These are phyloP conservation scores for Notospermus geniculatus DNA, from an alignment of 1,140 invertebrate species.

Conservation along the genomic window DNA sequence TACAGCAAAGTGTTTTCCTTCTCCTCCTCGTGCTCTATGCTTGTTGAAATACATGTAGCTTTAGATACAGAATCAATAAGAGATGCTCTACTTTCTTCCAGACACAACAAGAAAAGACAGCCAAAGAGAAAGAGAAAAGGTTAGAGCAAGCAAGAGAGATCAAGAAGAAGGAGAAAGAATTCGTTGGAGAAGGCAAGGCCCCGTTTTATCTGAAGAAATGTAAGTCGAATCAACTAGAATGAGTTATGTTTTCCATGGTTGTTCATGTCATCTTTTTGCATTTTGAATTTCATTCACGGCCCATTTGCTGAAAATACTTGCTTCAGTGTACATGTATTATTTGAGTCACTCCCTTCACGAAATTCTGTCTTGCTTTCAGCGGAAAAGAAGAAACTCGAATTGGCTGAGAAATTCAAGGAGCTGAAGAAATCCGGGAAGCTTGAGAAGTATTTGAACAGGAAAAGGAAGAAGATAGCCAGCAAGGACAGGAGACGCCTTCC, in stretches of 20 bases:
- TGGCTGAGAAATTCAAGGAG: conserved; percentile 72
- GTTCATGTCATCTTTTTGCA: no score
- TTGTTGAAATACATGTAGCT: no score
- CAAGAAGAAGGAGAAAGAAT: conserved; percentile 61
- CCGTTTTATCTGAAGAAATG: conserved; percentile 78
- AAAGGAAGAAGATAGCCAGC: conserved; percentile 65
- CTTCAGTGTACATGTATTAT: no score
- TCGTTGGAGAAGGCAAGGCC: conserved; percentile 65
- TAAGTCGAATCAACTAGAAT: no score
- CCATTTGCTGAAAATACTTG: no score
- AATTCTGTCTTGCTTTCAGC: conserved; percentile 60
- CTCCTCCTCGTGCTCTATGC: no score
- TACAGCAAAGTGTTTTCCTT: no score
- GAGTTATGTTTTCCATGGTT: no score
- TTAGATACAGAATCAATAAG: no score
- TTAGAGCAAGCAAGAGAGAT: conserved; percentile 60
- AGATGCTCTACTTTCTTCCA: no score
- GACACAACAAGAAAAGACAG: conserved; percentile 68
- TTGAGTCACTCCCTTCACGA: conserved; percentile 13
- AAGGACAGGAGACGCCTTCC: conserved; percentile 47
- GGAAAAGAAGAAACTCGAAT: conserved; percentile 65
- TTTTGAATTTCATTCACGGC: no score
- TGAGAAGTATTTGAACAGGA: conserved; percentile 72
- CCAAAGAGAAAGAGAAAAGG: conserved; percentile 59
- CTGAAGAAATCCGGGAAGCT: conserved; percentile 70